Evolutionary conservation across 2,113 vertebrate species (phyloP).

Genomic region (Mungos mungo): DNA sequence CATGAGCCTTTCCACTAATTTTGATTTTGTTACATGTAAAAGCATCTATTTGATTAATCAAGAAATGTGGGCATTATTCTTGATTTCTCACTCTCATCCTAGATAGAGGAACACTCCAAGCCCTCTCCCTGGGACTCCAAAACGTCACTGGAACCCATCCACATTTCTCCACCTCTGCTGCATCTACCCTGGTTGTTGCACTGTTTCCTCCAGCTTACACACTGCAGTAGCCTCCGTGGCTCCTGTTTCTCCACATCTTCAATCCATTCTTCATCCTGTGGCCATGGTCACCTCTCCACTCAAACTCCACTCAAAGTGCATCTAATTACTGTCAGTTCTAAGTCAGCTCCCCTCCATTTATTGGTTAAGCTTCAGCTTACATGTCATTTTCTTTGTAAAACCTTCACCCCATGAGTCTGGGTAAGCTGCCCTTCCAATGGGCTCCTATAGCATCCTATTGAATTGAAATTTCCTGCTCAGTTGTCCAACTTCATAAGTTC

Average conservation of each 20-base stretch:
- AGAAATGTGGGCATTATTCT: background rate
- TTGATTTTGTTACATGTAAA: background rate
- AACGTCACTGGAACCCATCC: background rate
- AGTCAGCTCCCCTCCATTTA: background rate
- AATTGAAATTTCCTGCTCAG: background rate
- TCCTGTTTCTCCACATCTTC: background rate
- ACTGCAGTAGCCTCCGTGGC: rapidly evolving
- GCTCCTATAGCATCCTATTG: too few relatives aligned
- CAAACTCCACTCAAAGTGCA: background rate
- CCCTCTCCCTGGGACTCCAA: background rate
- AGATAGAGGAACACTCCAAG: background rate
- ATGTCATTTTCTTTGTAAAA: background rate
- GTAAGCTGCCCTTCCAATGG: background rate
- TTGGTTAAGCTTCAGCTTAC: background rate
- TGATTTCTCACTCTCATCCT: background rate
- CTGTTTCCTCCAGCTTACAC: background rate
- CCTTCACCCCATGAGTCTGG: background rate
- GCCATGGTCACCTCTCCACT: background rate
- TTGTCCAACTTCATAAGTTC: background rate
- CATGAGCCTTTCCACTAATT: background rate
- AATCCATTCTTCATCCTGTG: background rate
- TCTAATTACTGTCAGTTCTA: background rate
- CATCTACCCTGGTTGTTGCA: background rate
- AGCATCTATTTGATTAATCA: background rate
- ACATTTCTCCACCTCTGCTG: background rate